Percentiles rank a stretch among this genome's conserved stretches.
Conservation (phyloP, 2,888 invertebrate species). For the Acleris literana region DNA sequence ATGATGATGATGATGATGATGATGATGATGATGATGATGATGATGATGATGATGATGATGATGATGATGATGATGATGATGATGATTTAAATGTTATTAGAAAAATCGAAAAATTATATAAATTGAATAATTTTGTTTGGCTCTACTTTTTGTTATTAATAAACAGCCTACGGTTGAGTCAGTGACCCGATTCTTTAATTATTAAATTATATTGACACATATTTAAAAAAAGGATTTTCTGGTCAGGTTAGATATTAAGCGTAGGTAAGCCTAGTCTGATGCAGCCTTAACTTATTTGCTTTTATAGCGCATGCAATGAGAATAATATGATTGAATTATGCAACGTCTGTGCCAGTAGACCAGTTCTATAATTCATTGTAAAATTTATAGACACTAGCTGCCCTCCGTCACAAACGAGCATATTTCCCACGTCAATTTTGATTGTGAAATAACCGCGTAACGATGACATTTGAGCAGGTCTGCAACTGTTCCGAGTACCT, state of each 20-base stretch:
- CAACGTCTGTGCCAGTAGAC: slow-evolving; percentile 59
- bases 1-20: too few species aligned
- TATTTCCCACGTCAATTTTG: slow-evolving; percentile 82
- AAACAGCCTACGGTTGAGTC: too few species aligned
- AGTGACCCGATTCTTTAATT: too few species aligned
- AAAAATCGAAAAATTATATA: too few species aligned
- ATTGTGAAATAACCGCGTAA: slow-evolving; percentile 78
- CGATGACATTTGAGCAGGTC: slow-evolving; percentile 74
- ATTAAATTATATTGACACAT: too few species aligned
- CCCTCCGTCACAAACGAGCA: slow-evolving; percentile 75
- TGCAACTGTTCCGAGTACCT: slow-evolving; percentile 22
- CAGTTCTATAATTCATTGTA: slow-evolving; percentile 74
- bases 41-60: too few species aligned
- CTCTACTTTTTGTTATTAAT: too few species aligned
- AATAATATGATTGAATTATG: slow-evolving; percentile 73
- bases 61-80: too few species aligned
- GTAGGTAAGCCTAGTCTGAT: not conserved
- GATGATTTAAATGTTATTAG: too few species aligned
- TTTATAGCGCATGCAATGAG: slow-evolving; percentile 41
- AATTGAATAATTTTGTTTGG: too few species aligned
- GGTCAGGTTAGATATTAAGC: not conserved
- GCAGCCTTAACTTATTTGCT: slow-evolving; percentile 20
- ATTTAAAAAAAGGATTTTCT: too few species aligned
- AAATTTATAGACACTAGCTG: slow-evolving; percentile 72
- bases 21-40: too few species aligned